Conservation (phyloP, 2,113 vertebrate genomes). For the Hemibagrus wyckioides region DNA sequence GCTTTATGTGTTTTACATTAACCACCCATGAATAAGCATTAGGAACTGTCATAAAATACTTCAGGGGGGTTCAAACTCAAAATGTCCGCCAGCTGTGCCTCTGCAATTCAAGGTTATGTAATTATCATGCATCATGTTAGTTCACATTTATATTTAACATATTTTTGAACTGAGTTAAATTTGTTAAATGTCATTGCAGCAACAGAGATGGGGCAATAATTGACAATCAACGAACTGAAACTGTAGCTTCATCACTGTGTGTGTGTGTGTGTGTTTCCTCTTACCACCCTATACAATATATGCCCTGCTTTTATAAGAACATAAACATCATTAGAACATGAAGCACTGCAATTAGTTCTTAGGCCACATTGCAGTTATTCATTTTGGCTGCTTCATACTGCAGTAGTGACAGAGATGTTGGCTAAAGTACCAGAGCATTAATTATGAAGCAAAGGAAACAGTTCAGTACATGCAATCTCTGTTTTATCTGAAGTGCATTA, state of each 20-base stretch:
- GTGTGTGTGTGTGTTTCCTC: not conserved
- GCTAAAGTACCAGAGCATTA: not conserved
- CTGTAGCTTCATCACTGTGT: not conserved
- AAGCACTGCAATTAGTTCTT: constrained; percentile 27
- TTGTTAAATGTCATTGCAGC: not conserved
- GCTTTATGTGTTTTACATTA: not conserved
- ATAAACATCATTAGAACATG: constrained; percentile 7
- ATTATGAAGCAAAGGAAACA: not conserved
- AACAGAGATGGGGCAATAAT: not conserved
- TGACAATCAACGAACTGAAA: not conserved
- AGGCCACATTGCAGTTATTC: constrained; percentile 32
- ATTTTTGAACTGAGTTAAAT: not conserved
- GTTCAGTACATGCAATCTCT: not conserved
- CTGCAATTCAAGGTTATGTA: not conserved
- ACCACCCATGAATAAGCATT: not conserved
- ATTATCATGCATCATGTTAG: not conserved
- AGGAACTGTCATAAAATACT: constrained; percentile 6
- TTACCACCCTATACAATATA: not conserved
- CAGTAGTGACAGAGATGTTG: not conserved
- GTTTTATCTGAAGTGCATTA: constrained; percentile 9
- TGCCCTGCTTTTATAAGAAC: constrained; percentile 7
- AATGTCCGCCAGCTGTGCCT: not conserved
- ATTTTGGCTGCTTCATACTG: constrained; percentile 2
- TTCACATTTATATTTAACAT: not conserved
- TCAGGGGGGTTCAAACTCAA: not conserved